Evolutionary conservation across 2,888 invertebrate genomes (phyloP).

Genomic region (Acronicta psi): DNA sequence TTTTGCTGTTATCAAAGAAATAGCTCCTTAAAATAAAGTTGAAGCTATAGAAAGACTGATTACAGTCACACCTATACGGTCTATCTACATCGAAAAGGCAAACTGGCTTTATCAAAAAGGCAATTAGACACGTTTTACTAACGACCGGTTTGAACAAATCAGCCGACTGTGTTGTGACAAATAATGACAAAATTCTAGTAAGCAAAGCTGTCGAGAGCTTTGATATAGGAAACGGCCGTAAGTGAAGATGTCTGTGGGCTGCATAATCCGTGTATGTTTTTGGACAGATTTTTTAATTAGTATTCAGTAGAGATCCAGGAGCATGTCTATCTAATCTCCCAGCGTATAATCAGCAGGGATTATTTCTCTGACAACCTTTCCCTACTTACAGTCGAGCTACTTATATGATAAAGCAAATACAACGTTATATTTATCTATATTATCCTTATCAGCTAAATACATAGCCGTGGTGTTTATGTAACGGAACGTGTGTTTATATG

Average conservation of each 20-base stretch:
- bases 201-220: too few relatives aligned
- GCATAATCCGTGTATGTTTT: not conserved
- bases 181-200: too few relatives aligned
- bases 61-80: not conserved
- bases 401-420: slow-evolving; percentile 27
- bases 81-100: too few relatives aligned
- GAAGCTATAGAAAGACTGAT: not conserved
- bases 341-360: slow-evolving; percentile 3
- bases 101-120: too few relatives aligned
- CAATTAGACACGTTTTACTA: too few relatives aligned
- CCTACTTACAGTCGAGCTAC: slow-evolving; percentile 17
- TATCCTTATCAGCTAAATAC: slow-evolving; percentile 28
- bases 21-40: not conserved
- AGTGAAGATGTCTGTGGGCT: too few relatives aligned
- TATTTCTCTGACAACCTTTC: slow-evolving; percentile 22
- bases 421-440: slow-evolving; percentile 22
- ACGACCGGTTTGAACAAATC: too few relatives aligned
- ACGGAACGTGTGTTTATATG: slow-evolving; percentile 13
- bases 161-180: too few relatives aligned
- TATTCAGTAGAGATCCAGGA: not conserved
- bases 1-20: slow-evolving; percentile 25
- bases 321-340: not conserved
- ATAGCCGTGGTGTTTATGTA: slow-evolving; percentile 15
- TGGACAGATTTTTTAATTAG: not conserved
- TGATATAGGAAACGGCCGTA: too few relatives aligned